Evolutionary conservation across 2,888 invertebrate genomes (phyloP).

Genomic region (Agrochola circellaris): DNA sequence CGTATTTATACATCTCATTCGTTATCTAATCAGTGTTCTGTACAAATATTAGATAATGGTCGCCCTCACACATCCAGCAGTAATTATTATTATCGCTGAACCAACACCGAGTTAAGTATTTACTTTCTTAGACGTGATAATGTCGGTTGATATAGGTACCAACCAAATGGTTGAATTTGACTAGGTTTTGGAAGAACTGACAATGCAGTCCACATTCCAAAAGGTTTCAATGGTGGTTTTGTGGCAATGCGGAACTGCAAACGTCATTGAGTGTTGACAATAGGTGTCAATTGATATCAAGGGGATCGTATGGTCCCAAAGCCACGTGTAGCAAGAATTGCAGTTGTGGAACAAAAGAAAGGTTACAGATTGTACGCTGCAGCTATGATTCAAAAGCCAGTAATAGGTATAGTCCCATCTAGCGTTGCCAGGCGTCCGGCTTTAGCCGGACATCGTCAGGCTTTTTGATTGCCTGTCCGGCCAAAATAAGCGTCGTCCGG

Average conservation of each 20-base stretch:
- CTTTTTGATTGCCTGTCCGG: too few relatives aligned
- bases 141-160: constrained; percentile 66
- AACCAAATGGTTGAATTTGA: constrained; percentile 44
- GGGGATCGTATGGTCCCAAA: constrained; percentile 6
- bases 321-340: constrained; percentile 25
- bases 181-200: constrained; percentile 21
- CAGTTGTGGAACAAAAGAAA: background rate
- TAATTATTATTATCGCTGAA: constrained; percentile 88
- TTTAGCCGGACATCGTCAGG: too few relatives aligned
- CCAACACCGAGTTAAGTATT: constrained; percentile 82
- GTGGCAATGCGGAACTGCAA: background rate
- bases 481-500: too few relatives aligned
- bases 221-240: background rate
- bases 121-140: constrained; percentile 84
- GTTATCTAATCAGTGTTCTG: constrained; percentile 85
- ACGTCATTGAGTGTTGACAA: constrained; percentile 14
- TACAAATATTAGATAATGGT: constrained; percentile 88
- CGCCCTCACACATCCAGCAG: constrained; percentile 84
- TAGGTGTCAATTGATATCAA: constrained; percentile 14
- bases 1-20: constrained; percentile 77
- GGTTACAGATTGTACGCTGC: background rate
- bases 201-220: constrained; percentile 8
- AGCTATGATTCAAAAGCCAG: background rate
- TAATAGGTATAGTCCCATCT: background rate
- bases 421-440: too few relatives aligned